These are phyloP conservation scores for Phymorhynchus buccinoides DNA, from an alignment of 1,140 invertebrate genomes.

Conservation along the genomic window DNA sequence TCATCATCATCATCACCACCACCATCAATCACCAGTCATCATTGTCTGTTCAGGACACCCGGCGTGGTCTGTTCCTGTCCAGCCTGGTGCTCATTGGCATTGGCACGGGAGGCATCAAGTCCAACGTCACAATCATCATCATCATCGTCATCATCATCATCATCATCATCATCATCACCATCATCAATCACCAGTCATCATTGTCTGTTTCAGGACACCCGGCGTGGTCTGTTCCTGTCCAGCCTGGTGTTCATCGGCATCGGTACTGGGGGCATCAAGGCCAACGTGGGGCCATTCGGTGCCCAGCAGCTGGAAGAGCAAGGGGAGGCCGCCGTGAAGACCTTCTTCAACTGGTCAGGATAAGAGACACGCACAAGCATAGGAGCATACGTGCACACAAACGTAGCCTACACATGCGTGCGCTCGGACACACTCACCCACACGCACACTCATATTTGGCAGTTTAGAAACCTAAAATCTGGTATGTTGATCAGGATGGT, in stretches of 20 bases:
- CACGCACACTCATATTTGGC: too few species aligned
- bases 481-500: too few species aligned
- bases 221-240: slow-evolving; percentile 56
- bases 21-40: too few species aligned
- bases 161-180: too few species aligned
- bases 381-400: background rate
- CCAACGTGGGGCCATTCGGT: slow-evolving; percentile 76
- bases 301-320: slow-evolving; percentile 74
- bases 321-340: slow-evolving; percentile 70
- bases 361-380: too few species aligned
- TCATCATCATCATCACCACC: too few species aligned
- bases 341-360: slow-evolving; percentile 75
- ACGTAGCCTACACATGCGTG: background rate
- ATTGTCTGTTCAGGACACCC: slow-evolving; percentile 49
- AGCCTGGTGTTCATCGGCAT: slow-evolving; percentile 72
- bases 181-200: too few species aligned
- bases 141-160: too few species aligned
- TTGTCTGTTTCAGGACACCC: slow-evolving; percentile 49
- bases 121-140: slow-evolving; percentile 67
- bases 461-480: too few species aligned
- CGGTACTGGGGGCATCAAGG: slow-evolving; percentile 74
- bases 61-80: slow-evolving; percentile 56
- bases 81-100: slow-evolving; percentile 72
- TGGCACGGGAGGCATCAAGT: slow-evolving; percentile 74
- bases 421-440: too few species aligned